phyloP scores from a whole-genome alignment of 37 sponge, comb jelly and placozoan species.

The Hormiphora californensis region DNA sequence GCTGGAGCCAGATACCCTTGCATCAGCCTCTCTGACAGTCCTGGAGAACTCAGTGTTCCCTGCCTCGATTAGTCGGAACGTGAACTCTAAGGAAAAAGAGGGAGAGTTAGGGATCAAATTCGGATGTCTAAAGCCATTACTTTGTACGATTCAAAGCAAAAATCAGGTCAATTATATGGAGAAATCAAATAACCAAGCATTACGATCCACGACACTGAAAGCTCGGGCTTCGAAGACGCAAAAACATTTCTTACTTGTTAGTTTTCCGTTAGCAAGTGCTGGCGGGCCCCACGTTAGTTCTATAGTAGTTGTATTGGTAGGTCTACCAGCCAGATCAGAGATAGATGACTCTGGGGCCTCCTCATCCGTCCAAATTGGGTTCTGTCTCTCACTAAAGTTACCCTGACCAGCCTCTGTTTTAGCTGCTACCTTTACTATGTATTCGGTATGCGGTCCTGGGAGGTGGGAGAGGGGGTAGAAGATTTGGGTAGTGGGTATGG shows the following conservation, averaged over 20 bases:
- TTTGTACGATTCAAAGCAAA: no score
- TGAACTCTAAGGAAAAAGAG: no score
- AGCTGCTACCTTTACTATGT: slow-evolving; percentile 33
- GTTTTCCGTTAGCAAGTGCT: not conserved
- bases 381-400: not conserved
- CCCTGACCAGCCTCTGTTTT: slow-evolving; percentile 16
- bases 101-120: no score
- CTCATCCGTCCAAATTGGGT: slow-evolving; percentile 15
- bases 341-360: slow-evolving; percentile 4
- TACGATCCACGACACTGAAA: no score
- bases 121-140: no score
- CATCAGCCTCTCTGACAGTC: no score
- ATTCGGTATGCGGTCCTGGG: slow-evolving; percentile 16
- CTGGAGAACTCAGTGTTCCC: no score
- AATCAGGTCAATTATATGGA: no score
- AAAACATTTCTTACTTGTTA: not conserved
- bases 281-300: slow-evolving; percentile 15
- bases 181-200: no score
- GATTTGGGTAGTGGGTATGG: not conserved
- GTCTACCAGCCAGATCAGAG: not conserved
- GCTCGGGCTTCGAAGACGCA: no score
- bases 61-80: no score
- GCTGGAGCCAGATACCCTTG: no score
- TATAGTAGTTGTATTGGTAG: slow-evolving; percentile 23
- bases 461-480: not conserved